Evolutionary conservation across 2,113 vertebrate genomes (phyloP).

Genomic region (Nanorana parkeri): DNA sequence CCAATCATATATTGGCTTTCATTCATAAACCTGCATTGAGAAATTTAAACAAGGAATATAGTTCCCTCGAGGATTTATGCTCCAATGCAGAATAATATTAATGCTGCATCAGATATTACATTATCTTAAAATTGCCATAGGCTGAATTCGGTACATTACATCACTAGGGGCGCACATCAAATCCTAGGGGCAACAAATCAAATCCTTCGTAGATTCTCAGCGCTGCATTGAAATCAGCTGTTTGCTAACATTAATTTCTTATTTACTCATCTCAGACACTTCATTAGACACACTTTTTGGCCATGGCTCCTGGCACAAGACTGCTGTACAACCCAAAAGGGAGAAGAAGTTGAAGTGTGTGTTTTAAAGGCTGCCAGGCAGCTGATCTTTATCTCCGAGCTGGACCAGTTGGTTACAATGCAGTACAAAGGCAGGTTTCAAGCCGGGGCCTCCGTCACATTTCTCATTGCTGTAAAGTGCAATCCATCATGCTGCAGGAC

Average conservation of each 20-base stretch:
- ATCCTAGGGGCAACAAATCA: conserved; percentile 19
- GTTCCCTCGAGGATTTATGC: too few species aligned
- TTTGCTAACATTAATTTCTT: conserved; percentile 55
- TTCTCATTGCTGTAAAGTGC: conserved; percentile 5
- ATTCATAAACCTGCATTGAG: too few species aligned
- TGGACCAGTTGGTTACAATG: conserved; percentile 21
- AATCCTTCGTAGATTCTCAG: conserved; percentile 9
- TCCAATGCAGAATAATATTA: too few species aligned
- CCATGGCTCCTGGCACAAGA: conserved; percentile 25
- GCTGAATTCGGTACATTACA: not conserved
- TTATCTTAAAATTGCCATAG: not conserved
- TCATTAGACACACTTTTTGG: conserved; percentile 52
- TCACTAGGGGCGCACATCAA: not conserved
- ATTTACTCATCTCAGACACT: conserved; percentile 49
- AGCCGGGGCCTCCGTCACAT: conserved; percentile 6
- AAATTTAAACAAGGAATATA: too few species aligned
- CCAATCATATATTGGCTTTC: too few species aligned
- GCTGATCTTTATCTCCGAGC: conserved; percentile 25
- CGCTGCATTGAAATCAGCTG: conserved; percentile 39
- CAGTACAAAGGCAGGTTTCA: not conserved
- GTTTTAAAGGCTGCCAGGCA: conserved; percentile 30
- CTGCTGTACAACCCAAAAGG: conserved; percentile 31
- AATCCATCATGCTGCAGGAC: conserved; percentile 30
- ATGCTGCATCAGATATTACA: too few species aligned
- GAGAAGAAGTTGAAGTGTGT: conserved; percentile 37